A percentile compares a stretch with the other conserved stretches of the same genome.
These are phyloP conservation scores for Tachysurus fulvidraco DNA, from an alignment of 2,113 vertebrate genomes.

Conservation along the genomic window DNA sequence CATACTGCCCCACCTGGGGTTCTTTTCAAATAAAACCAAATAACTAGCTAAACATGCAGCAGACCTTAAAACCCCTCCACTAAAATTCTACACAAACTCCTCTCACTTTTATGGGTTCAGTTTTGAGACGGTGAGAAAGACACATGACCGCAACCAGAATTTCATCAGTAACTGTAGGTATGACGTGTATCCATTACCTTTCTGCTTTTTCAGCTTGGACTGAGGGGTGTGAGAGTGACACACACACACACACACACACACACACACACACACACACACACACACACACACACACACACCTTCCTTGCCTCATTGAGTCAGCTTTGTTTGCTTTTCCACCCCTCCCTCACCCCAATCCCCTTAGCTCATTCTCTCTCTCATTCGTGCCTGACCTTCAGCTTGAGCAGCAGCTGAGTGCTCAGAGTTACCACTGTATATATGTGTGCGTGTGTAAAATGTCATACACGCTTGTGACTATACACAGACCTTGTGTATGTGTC, in stretches of 20 bases:
- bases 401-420: conserved; percentile 34
- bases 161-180: neutral
- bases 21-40: neutral
- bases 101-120: neutral
- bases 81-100: neutral
- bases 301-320: conserved; percentile 22
- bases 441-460: conserved; percentile 21
- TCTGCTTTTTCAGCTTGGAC: neutral
- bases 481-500: neutral
- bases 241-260: neutral
- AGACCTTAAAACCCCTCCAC: neutral
- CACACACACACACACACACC: neutral
- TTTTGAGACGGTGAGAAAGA: neutral
- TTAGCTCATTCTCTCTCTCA: neutral
- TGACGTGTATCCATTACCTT: neutral
- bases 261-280: neutral
- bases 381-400: conserved; percentile 33
- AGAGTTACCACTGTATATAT: neutral
- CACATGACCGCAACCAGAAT: neutral
- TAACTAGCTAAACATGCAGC: neutral
- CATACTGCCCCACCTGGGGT: neutral
- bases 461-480: conserved; percentile 15
- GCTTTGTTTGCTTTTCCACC: conserved; percentile 26
- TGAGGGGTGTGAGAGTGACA: neutral
- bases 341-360: neutral